Conservation (phyloP, 2,888 invertebrate genomes). For the Eupeodes luniger region DNA sequence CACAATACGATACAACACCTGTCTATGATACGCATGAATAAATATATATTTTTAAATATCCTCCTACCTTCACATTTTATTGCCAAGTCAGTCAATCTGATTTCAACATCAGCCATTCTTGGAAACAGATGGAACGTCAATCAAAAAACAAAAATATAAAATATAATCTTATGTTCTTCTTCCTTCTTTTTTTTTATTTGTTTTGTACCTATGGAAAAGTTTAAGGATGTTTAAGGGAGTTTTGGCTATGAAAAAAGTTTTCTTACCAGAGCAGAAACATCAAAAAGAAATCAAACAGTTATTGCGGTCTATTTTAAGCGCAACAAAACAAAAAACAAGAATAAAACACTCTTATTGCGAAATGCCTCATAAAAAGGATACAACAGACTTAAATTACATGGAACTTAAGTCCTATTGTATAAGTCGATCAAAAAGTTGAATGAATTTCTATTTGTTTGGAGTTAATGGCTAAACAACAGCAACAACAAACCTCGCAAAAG, state of each 20-base stretch:
- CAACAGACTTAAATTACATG: slow-evolving; percentile 10
- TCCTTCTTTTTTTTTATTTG: background rate
- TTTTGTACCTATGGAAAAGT: background rate
- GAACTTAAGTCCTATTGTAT: background rate
- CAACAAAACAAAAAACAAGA: too few species aligned
- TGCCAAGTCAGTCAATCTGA: slow-evolving; percentile 36
- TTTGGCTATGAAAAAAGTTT: slow-evolving; percentile 8
- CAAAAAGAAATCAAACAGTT: slow-evolving; percentile 32
- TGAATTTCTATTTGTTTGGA: slow-evolving; percentile 20
- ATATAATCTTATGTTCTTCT: background rate
- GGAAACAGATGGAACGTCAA: slow-evolving; percentile 54
- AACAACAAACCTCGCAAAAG: background rate
- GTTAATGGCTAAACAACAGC: slow-evolving; percentile 3
- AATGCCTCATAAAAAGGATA: slow-evolving; percentile 17
- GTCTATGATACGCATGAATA: background rate
- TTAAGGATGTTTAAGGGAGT: background rate
- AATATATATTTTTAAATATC: slow-evolving; percentile 34
- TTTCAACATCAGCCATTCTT: background rate
- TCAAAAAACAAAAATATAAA: slow-evolving; percentile 28
- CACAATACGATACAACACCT: too few species aligned
- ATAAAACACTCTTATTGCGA: background rate
- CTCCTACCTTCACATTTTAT: slow-evolving; percentile 1
- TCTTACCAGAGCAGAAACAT: background rate
- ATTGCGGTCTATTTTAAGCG: background rate
- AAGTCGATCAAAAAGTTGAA: slow-evolving; percentile 37